phyloP scores from a whole-genome alignment of 2,113 vertebrate genomes.

The Limanda limanda region DNA sequence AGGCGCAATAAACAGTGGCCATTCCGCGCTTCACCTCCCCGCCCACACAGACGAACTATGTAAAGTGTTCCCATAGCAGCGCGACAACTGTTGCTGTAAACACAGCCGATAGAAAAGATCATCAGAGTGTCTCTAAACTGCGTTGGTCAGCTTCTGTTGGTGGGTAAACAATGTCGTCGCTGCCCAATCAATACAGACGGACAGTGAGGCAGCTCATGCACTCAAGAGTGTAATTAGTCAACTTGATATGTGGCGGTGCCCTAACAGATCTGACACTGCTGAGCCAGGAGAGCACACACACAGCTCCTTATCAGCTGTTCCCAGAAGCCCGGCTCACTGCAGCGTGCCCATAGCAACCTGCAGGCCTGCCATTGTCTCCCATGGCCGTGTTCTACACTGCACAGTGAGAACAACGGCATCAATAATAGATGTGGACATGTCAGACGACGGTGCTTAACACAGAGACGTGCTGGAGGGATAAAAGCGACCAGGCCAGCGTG shows the following conservation, averaged over 20 bases:
- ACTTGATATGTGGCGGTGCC: slow-evolving; percentile 38
- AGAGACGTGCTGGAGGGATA: neutral
- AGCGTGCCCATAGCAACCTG: slow-evolving; percentile 73
- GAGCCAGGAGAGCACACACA: slow-evolving; percentile 36
- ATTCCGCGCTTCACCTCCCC: neutral
- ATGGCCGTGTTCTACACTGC: slow-evolving; percentile 55
- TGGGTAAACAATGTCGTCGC: neutral
- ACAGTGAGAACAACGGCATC: slow-evolving; percentile 69
- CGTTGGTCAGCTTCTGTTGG: slow-evolving; percentile 3
- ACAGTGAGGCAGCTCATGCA: neutral
- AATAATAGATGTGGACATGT: slow-evolving; percentile 76
- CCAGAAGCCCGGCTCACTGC: slow-evolving; percentile 61
- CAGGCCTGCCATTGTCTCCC: slow-evolving; percentile 59
- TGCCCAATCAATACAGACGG: neutral
- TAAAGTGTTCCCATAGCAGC: slow-evolving; percentile 36
- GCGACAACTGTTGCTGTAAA: slow-evolving; percentile 55
- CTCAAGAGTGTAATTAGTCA: slow-evolving; percentile 21
- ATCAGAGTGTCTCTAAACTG: slow-evolving; percentile 24
- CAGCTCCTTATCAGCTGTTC: slow-evolving; percentile 71
- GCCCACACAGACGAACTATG: slow-evolving; percentile 15
- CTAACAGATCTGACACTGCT: slow-evolving; percentile 45
- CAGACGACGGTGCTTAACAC: slow-evolving; percentile 43
- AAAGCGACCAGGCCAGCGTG: neutral
- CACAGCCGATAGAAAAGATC: slow-evolving; percentile 38
- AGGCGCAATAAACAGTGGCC: slow-evolving; percentile 51